Base-by-base conservation (phyloP, 2,888 invertebrate genomes). In the Synanthedon myopaeformis region DNA sequence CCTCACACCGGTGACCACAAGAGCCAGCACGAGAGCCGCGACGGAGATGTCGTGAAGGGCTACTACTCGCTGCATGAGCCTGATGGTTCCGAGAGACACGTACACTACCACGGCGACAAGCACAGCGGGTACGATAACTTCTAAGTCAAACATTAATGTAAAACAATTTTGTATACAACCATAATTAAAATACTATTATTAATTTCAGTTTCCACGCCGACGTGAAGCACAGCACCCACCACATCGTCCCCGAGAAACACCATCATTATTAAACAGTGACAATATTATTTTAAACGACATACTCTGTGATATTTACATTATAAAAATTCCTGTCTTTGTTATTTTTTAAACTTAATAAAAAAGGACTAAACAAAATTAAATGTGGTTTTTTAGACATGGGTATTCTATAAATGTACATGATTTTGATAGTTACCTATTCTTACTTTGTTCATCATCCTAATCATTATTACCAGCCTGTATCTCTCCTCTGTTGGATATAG, bases 21-120 rank as follows among this genome's bases (percentile, higher is more conserved):
- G 69, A 68, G 73, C 50, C 84, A 84, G 67, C 71, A 79, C 49
- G 89, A 89, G 68, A 72, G 76, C 58, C 76, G 82, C 54, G 84
- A 88, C 67, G 90, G 90, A 3, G 85, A 90, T 62, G 82, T 78
- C 41, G 90, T 90, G 53, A 82, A 87, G 68, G 90, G 90, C 45
- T 64, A 87, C 65, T 90, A 90, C 71, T 78, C 81, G 41, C 73
- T 89, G 53, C 82, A 86, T 61, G 84, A 89, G 63, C 82, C 89
- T 41, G 85, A 84, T 55, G 89, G 89, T 57, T 82, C 86, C 63
- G 69, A 82, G 58, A 64, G 75, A 55, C 60, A 65, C 8, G 74
- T 74, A 3, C 62, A 74, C 54, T 76, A 76, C 60, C 63, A 67
- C 49, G 66, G 69, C 41, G 72, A 76, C 59, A 69, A 72, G 50